Base-by-base conservation (phyloP, 2,888 invertebrate species). In the Pilophorus perplexus region DNA sequence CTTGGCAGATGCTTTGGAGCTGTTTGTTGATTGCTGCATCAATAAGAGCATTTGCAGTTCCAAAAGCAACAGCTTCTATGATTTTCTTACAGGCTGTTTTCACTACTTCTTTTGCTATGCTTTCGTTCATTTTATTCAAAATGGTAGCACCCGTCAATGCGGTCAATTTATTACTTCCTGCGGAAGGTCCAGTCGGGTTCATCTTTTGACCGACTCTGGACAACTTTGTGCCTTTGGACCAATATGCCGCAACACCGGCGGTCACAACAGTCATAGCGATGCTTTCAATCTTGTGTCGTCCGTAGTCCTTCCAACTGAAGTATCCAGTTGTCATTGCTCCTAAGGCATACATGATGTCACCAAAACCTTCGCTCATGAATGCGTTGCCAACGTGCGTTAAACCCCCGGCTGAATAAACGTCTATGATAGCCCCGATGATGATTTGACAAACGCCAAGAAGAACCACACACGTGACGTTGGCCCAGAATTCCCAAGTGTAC, bases 321-420 rank as follows among this genome's bases (percentile, higher is more conserved):
- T 70, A 59, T 1, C 72, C 72, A 8, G 69, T 67, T 5, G 10
- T 20, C 6, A 67, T 44, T 48, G 70, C 67, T 38, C 66, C 40
- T 0, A 52, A 65, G 12, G 72, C 72, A 62, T 67, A 74, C 12
- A 73, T 64, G 6, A 74, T 54, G 57, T 74, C 75, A 25, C 68
- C 70, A 5, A 73, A 40, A 33, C 74, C 75, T 69, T 74, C 73
- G 10, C 40, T 38, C 12, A 74, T 67, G 22, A 73, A 67, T 12
- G 46, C 68, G 28, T n/a, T 57, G n/a, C 69, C 72, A 8, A 73
- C 25, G 46, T 69, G 69, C 20, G 71, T 70, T 40, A 66, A 27
- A 5, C 6, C 27, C 12, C 54, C 54, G 1, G 2, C 2, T 6
- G 54, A 54, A 18, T 16, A 54, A 2, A 3, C 5, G 8, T 3